Base-by-base conservation (phyloP, 2,113 vertebrate species). In the Hiodon tergisus region DNA sequence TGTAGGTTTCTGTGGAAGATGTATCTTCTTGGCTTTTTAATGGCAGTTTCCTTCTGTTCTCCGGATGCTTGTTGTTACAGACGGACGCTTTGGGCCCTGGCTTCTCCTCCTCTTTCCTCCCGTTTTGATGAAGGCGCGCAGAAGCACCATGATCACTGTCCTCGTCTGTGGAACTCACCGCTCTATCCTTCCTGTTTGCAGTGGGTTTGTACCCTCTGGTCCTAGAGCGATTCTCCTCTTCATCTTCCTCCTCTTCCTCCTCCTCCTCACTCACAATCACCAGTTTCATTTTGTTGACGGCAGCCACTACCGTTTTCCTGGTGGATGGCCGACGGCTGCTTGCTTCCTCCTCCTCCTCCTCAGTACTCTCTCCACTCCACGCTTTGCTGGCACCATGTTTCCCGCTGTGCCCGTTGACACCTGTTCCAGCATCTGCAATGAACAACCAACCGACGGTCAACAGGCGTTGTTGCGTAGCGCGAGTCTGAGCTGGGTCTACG, bases 111-210 rank as follows among this genome's bases (percentile, higher is more conserved):
- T 31, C 31, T 31, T 83, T 87, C 71, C 76, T 84, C 68, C 90
- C 90, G 8, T 92, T 92, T 79, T 89, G 90, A 71, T 88, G 85
- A 58, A 79, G 74, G 8, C 74, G 81, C 78, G 84, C 87, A 53
- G 81, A 79, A 61, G 77, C 65, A 72, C 9, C 55, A n/a, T 57
- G 59, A n/a, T 75, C 67, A 58, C 77, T 73, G 3, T 81, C 81
- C 46, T 88, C 88, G 61, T 91, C 85, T 1, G 87, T 85, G 0
- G 89, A 91, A 77, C 79, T 87, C 52, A 74, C 69, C 8, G 76
- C 48, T 31, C 46, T 57, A 46, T 74, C 71, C 47, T 52, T 52
- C 47, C 62, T 62, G 51, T 70, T 73, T 46, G 51, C 50, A 46
- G 31, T 73, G 78, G 65, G 68, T 76, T 85, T 88, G 58, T 61